Evolutionary conservation across 2,113 vertebrate species (phyloP), one percentile per base, ranked within the genome.

Genomic region (Hemicordylus capensis): DNA sequence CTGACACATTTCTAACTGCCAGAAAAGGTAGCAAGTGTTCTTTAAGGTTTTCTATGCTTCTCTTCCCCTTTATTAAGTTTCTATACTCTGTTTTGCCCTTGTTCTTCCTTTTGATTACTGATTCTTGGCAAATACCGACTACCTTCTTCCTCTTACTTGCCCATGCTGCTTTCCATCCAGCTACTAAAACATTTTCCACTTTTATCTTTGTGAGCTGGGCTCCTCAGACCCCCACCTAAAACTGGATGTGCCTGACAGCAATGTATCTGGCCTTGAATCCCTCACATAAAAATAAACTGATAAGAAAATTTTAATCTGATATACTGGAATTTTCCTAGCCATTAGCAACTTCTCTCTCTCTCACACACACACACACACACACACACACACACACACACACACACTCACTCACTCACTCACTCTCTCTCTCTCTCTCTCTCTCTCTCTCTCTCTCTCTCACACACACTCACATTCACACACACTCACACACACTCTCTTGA

Each of bases 101-200:
- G 56, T 89, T 88, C 79, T 89, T 89, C 82, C 79, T 91, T 93
- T 90, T 88, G 75, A 81, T 90, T 91, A 82, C 4, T 20, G 51
- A 28, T 82, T 48, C 81, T 80, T 76, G 76, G 64, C 58, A 91
- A 80, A 88, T 63, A 22, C 22, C 72, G 14, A 75, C 12, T 91
- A 20, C 39, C 22, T 85, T 83, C 34, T 54, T 14, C 15, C 1
- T 2, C 42, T 56, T 8, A 76, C 48, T 64, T 0, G 0, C 0
- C 22, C 26, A n/a, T 56, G 66, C 17, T 74, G 24, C 48, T 75
- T 58, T 78, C 88, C 56, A 31, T 86, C n/a, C 77, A 48, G 37
- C 63, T 87, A 12, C 44, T 86, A 34, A 59, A 1, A 12, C 39
- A 22, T 80, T 67, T 64, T 91, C 12, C 2, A 0, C 76, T 90